Evolutionary conservation across 2,888 invertebrate species (phyloP), one percentile per base, ranked within the genome.

Genomic region (Pterostichus niger): DNA sequence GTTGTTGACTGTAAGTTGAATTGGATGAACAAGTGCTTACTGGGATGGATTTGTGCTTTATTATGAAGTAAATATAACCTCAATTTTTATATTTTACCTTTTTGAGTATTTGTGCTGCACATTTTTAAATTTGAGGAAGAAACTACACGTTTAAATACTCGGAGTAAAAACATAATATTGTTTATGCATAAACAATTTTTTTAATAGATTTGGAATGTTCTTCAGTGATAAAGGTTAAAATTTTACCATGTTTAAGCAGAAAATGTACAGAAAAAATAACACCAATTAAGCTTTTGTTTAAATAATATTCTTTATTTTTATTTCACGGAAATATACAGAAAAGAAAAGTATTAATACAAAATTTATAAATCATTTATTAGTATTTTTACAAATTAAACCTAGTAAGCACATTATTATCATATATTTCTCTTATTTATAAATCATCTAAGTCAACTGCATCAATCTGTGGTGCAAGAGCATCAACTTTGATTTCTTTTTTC

Each of bases 391-490:
- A 35, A n/a, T 35, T 64, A 64, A 13, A 64, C 7, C n/a, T 9
- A 35, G 31, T 64, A 35, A 33, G 11, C 31, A 59, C 31, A 31
- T 24, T 59, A 49, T 11, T 46, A 46, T 49, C 0, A 9, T 11
- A n/a, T 49, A 10, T 59, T 59, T 31, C 6, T 11, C 59, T 35
- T 59, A 80, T 64, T 85, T 87, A 90, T 82, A 97, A 92, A 86
- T 95, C 95, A 86, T 94, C 94, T 59, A 97, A 91, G 89, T 96
- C 96, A 6, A 96, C 94, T 7, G 93, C 92, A 85, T 96, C 94
- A 1, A 93, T 90, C 86, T 91, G 88, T 7, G 90, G 90, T 17
- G 89, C 90, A 54, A 91, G 88, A 9, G 68, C 80, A 88, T 87
- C 91, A n/a, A 88, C 87, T 54, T 88, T 85, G 40, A 84, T 85